Percentiles rank a stretch among this genome's conserved stretches.
phyloP scores from a whole-genome alignment of 2,797 vertebrate species.

The Tapirus indicus region DNA sequence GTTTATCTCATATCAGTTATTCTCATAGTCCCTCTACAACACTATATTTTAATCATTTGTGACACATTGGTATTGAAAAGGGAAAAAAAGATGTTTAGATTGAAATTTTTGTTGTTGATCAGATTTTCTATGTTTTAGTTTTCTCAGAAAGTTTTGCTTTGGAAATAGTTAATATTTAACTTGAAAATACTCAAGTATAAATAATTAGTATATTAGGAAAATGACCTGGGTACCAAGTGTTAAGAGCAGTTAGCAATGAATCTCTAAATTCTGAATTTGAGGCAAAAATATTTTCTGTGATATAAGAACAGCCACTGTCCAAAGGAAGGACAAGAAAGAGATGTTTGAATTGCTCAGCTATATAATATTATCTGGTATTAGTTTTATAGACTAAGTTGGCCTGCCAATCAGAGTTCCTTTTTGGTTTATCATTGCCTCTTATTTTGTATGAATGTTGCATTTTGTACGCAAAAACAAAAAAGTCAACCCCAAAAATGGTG shows the following conservation, averaged over 20 bases:
- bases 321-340: neutral
- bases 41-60: neutral
- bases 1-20: conserved; percentile 36
- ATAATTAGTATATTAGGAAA: neutral
- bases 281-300: neutral
- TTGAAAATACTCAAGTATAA: neutral
- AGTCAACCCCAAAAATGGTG: neutral
- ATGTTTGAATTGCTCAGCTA: neutral
- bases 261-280: conserved; percentile 7
- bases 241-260: neutral
- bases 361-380: neutral
- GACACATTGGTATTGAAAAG: neutral
- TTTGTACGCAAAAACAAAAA: neutral
- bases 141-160: conserved; percentile 32
- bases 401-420: neutral
- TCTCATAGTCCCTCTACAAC: neutral
- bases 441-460: conserved; percentile 17
- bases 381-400: neutral
- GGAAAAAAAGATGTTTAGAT: neutral
- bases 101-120: neutral
- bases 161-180: conserved; percentile 4
- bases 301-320: neutral
- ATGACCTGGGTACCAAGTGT: neutral
- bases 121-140: conserved; percentile 1
- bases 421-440: neutral